Base-by-base conservation (phyloP, 2,113 vertebrate species). In the Channa argus region DNA sequence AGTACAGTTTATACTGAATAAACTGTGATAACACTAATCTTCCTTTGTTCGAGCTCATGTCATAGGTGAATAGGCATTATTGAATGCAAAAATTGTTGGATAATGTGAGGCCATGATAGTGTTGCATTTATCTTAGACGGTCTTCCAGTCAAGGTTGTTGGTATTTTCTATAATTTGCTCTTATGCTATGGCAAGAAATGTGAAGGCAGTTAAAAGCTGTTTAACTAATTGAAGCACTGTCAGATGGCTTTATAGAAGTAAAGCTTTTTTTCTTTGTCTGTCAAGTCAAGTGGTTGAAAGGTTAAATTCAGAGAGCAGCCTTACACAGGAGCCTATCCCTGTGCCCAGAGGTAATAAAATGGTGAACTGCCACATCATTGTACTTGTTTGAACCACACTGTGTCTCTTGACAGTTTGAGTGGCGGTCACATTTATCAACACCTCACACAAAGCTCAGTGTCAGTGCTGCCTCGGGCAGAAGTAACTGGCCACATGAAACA, bases 291-390 rank as follows among this genome's bases (percentile, higher is more conserved):
- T 11, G 36, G 24, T 13, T 41, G 10, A 24, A 14, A 50, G 6
- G 36, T 24, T 36, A 33, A 49, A 56, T 49, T 41, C 24, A 24
- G 24, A 24, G 3, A 54, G 55, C 12, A 63, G 55, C 38, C 43
- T 54, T 65, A 45, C 55, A 38, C 11, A 11, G 1, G 39, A 73
- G 50, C 46, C 15, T 3, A 49, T 79, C 79, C 58, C 75, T 5
- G 15, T 0, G 37, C 56, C 64, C 82, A 81, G 77, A 88, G 69
- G 64, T 88, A 89, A 91, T 88, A 88, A 87, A 83, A 68, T 79
- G 74, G 67, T 77, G 79, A 79, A 53, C 43, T 82, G 69, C 39
- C n/a, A 49, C 74, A 71, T 82, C 68, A 84, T 80, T 82, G 67
- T 71, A 53, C 67, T 64, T 81, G 50, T 80, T 75, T 83, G 73